Conservation (phyloP, 2,888 invertebrate genomes). For the Apoda limacodes region DNA sequence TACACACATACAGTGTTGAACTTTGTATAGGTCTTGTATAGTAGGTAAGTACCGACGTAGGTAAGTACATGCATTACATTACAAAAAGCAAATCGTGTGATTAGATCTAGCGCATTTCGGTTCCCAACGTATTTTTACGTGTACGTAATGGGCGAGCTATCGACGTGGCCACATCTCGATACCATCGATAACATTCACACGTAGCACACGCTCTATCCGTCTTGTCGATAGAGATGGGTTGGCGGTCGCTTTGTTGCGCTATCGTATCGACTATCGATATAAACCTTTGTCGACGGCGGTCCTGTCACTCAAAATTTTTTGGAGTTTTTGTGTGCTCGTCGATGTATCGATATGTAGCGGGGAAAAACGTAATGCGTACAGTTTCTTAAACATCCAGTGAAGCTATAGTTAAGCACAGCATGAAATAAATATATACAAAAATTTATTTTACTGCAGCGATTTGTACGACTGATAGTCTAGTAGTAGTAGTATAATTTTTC, state of each 20-base stretch:
- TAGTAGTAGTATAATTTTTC: no score
- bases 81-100: constrained; percentile 25
- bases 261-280: constrained; percentile 55
- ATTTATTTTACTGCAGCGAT: no score
- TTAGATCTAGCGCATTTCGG: constrained; percentile 40
- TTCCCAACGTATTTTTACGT: constrained; percentile 43
- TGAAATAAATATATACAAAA: no score
- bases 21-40: no score
- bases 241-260: constrained; percentile 61
- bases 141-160: constrained; percentile 57
- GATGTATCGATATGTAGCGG: constrained; percentile 43
- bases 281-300: constrained; percentile 58
- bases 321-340: constrained; percentile 49
- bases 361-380: no score
- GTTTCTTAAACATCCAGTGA: constrained; percentile 11
- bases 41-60: no score
- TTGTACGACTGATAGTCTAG: no score
- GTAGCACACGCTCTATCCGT: constrained; percentile 60
- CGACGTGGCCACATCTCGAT: constrained; percentile 55
- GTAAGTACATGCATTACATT: no score
- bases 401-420: no score
- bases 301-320: constrained; percentile 63
- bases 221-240: constrained; percentile 57
- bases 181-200: constrained; percentile 65
- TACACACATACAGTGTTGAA: no score